These are phyloP conservation scores for Streblospio benedicti DNA, from an alignment of 1,140 invertebrate genomes.

Conservation along the genomic window DNA sequence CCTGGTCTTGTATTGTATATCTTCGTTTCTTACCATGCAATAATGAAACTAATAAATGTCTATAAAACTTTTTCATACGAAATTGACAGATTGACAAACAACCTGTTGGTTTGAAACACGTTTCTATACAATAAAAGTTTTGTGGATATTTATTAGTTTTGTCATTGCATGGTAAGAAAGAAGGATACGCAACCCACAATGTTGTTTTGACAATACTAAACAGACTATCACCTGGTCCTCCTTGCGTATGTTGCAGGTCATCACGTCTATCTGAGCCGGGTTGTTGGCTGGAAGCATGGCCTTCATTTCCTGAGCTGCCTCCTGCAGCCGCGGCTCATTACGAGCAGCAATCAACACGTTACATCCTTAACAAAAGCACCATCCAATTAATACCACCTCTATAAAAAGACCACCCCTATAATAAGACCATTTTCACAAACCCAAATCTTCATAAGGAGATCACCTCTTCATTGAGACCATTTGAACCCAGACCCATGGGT, in stretches of 20 bases:
- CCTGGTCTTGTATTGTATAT: too few species aligned
- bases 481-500: too few species aligned
- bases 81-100: neutral
- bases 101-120: neutral
- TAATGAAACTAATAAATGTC: neutral
- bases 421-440: too few species aligned
- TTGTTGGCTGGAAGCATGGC: constrained; percentile 18
- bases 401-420: too few species aligned
- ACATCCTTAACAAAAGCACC: constrained; percentile 43
- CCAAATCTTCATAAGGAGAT: too few species aligned
- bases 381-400: too few species aligned
- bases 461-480: too few species aligned
- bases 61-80: neutral
- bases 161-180: too few species aligned
- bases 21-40: too few species aligned
- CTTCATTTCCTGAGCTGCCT: constrained; percentile 34
- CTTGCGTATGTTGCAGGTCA: constrained; percentile 50
- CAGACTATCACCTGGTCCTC: constrained; percentile 45
- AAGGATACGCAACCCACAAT: too few species aligned
- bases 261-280: constrained; percentile 24
- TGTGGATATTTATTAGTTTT: neutral
- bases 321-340: constrained; percentile 42
- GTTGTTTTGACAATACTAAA: neutral
- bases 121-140: neutral
- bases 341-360: constrained; percentile 51